Conservation (phyloP, 2,113 vertebrate species). For the Gallinago paraguaiae region DNA sequence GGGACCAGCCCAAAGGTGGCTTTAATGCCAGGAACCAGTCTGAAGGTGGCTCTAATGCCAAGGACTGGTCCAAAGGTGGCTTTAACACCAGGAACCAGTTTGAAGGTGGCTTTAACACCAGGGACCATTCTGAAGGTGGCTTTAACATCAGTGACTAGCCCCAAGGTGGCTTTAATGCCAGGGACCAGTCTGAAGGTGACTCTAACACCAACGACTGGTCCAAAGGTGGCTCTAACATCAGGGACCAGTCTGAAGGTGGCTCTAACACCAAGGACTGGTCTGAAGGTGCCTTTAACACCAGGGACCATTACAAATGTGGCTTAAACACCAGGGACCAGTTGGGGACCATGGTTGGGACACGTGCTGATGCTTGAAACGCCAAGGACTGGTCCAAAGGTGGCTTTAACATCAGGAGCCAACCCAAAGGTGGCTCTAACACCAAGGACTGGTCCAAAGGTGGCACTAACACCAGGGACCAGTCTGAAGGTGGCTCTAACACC, state of each 20-base stretch:
- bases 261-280: too few species aligned
- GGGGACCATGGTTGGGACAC: accelerated
- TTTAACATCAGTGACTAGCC: too few species aligned
- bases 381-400: too few species aligned
- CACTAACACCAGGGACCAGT: neutral
- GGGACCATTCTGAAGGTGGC: neutral
- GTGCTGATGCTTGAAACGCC: neutral
- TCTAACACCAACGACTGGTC: too few species aligned
- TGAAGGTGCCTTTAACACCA: neutral
- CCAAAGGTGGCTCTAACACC: too few species aligned
- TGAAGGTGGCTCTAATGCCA: neutral
- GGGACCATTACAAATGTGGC: neutral
- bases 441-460: neutral
- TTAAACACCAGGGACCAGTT: accelerated
- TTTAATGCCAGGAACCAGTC: neutral
- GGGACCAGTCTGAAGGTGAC: too few species aligned
- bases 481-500: neutral
- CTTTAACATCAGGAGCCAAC: accelerated
- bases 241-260: too few species aligned
- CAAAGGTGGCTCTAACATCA: neutral
- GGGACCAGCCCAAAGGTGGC: neutral
- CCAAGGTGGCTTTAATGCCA: neutral
- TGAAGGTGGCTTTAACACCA: too few species aligned
- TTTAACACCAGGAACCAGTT: too few species aligned
- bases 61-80: neutral